phyloP scores from a whole-genome alignment of 2,113 vertebrate species.

The Perca fluviatilis region DNA sequence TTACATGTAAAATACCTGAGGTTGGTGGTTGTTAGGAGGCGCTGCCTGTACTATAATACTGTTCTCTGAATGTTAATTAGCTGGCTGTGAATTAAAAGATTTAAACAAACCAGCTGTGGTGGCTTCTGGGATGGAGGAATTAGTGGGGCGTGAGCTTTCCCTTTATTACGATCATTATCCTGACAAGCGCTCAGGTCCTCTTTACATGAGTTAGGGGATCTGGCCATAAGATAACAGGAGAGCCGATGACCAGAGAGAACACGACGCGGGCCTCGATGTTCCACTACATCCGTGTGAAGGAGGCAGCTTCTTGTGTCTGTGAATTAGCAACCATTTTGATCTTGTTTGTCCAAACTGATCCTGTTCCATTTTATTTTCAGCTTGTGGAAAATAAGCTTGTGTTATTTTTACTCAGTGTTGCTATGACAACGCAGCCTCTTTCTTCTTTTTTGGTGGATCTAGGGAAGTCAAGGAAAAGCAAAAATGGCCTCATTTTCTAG shows the following conservation, averaged over 20 bases:
- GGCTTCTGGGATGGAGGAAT: constrained; percentile 84
- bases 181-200: constrained; percentile 79
- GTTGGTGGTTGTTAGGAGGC: constrained; percentile 73
- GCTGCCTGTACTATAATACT: constrained; percentile 74
- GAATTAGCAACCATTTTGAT: constrained; percentile 84
- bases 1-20: constrained; percentile 82
- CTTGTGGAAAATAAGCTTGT: constrained; percentile 83
- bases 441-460: constrained; percentile 53
- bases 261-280: constrained; percentile 10
- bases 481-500: constrained; percentile 57
- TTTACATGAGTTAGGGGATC: constrained; percentile 74
- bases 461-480: constrained; percentile 75
- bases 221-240: constrained; percentile 56
- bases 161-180: constrained; percentile 86
- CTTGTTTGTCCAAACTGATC: constrained; percentile 83
- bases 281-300: constrained; percentile 3
- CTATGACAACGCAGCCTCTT: constrained; percentile 82
- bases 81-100: constrained; percentile 84
- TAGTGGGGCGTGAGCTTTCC: constrained; percentile 83
- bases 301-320: constrained; percentile 49
- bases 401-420: constrained; percentile 88
- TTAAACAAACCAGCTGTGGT: constrained; percentile 85
- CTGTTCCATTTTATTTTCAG: constrained; percentile 84
- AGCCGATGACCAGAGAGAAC: constrained; percentile 44
- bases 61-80: constrained; percentile 84